A percentile compares a stretch with the other conserved stretches of the same genome.
phyloP scores from a whole-genome alignment of 1,140 invertebrate genomes.

The Drosophila nikananu region DNA sequence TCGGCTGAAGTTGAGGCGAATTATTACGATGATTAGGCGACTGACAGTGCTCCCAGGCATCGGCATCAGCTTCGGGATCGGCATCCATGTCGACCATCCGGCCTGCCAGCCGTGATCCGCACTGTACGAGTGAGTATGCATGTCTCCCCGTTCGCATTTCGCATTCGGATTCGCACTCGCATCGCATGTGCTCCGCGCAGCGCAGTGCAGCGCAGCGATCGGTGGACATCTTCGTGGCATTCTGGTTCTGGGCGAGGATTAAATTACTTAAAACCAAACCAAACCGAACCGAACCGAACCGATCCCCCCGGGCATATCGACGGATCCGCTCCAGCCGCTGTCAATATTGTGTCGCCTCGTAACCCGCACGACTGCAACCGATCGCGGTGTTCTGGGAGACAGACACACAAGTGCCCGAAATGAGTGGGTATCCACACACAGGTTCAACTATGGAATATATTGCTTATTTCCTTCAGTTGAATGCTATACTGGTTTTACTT shows the following conservation, averaged over 20 bases:
- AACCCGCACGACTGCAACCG: slow-evolving; percentile 62
- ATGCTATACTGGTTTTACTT: background rate
- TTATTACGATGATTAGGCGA: slow-evolving; percentile 82
- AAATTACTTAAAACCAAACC: slow-evolving; percentile 80
- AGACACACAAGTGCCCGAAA: slow-evolving; percentile 24
- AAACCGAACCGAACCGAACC: slow-evolving; percentile 50
- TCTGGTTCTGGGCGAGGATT: slow-evolving; percentile 81
- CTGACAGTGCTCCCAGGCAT: slow-evolving; percentile 79
- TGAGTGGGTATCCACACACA: slow-evolving; percentile 20
- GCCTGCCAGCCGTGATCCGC: slow-evolving; percentile 59
- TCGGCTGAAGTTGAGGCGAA: slow-evolving; percentile 80
- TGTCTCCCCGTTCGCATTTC: slow-evolving; percentile 25
- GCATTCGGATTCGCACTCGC: slow-evolving; percentile 36
- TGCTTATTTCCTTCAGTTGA: background rate
- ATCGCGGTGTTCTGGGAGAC: slow-evolving; percentile 42
- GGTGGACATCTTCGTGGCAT: slow-evolving; percentile 81
- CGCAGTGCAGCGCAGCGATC: slow-evolving; percentile 41
- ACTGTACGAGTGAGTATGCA: slow-evolving; percentile 41
- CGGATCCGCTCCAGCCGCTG: slow-evolving; percentile 76
- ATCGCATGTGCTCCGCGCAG: slow-evolving; percentile 66
- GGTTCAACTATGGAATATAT: background rate
- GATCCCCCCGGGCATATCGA: slow-evolving; percentile 70
- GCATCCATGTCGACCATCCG: slow-evolving; percentile 75
- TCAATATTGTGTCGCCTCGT: slow-evolving; percentile 81
- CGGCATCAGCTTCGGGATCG: slow-evolving; percentile 66